A percentile compares a stretch with the other conserved stretches of the same genome.
Conservation (phyloP, 2,113 vertebrate genomes). For the Xiphophorus maculatus region DNA sequence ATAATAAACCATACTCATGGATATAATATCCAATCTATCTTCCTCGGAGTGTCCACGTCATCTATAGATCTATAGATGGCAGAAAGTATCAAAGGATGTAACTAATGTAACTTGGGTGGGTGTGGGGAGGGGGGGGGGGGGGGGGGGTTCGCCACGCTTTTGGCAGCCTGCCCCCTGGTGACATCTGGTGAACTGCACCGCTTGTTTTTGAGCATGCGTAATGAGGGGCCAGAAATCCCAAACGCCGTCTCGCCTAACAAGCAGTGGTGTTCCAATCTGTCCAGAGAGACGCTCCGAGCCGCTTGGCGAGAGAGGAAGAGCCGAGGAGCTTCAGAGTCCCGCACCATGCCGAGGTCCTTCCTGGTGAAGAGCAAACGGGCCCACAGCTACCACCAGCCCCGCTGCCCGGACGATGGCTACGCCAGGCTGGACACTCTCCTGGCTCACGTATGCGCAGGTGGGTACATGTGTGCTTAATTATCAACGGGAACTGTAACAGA, state of each 20-base stretch:
- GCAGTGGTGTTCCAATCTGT: slow-evolving; percentile 67
- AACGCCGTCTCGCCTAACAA: slow-evolving; percentile 56
- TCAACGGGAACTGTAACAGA: slow-evolving; percentile 8
- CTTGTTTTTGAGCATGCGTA: slow-evolving; percentile 71
- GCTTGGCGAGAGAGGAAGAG: slow-evolving; percentile 27
- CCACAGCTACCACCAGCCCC: slow-evolving; percentile 96
- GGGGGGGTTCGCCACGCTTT: background rate
- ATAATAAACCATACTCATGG: no score
- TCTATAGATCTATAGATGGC: background rate
- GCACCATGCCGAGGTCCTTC: slow-evolving; percentile 94
- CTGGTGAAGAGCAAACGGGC: slow-evolving; percentile 97
- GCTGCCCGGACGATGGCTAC: slow-evolving; percentile 85
- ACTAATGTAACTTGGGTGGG: no score
- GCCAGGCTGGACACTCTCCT: slow-evolving; percentile 79
- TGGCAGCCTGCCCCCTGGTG: slow-evolving; percentile 78
- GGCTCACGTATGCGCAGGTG: slow-evolving; percentile 87
- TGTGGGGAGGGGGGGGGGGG: no score
- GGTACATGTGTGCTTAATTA: slow-evolving; percentile 57
- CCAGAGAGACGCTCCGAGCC: slow-evolving; percentile 69
- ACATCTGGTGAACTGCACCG: slow-evolving; percentile 86
- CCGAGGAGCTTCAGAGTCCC: background rate
- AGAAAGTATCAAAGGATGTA: background rate
- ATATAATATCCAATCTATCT: no score
- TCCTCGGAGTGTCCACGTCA: background rate
- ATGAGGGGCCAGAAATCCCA: slow-evolving; percentile 65